Evolutionary conservation across 1,140 invertebrate species (phyloP).

Genomic region (Vanessa atalanta): DNA sequence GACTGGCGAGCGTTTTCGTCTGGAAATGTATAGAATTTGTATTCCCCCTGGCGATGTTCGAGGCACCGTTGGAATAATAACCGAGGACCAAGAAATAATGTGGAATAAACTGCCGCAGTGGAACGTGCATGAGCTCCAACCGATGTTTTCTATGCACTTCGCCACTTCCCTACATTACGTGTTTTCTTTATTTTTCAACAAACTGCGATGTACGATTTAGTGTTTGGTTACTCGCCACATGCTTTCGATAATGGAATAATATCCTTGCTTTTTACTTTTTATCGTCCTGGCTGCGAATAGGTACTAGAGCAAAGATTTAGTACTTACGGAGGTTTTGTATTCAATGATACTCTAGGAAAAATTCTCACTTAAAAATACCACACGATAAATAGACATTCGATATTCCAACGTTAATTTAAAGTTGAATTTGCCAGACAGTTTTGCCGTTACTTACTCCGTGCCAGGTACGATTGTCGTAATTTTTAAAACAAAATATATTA

Average conservation of each 20-base stretch:
- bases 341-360: too few species aligned
- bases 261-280: slow-evolving; percentile 4
- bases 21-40: slow-evolving; percentile 62
- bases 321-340: not conserved
- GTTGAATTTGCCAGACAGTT: too few species aligned
- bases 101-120: slow-evolving; percentile 65
- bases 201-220: slow-evolving; percentile 29
- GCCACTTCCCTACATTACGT: slow-evolving; percentile 28
- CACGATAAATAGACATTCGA: too few species aligned
- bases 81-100: slow-evolving; percentile 59
- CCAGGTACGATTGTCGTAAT: too few species aligned
- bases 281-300: not conserved
- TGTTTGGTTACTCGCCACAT: slow-evolving; percentile 26
- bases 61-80: slow-evolving; percentile 63
- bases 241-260: slow-evolving; percentile 26
- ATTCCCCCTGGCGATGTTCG: slow-evolving; percentile 56
- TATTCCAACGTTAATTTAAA: too few species aligned
- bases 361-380: too few species aligned
- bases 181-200: slow-evolving; percentile 24
- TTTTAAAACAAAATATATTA: too few species aligned
- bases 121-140: slow-evolving; percentile 51
- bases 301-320: not conserved
- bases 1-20: slow-evolving; percentile 57
- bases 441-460: too few species aligned
- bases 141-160: slow-evolving; percentile 39